phyloP scores from a whole-genome alignment of 2,797 vertebrate species.

The Triplophysa yarkandensis region DNA sequence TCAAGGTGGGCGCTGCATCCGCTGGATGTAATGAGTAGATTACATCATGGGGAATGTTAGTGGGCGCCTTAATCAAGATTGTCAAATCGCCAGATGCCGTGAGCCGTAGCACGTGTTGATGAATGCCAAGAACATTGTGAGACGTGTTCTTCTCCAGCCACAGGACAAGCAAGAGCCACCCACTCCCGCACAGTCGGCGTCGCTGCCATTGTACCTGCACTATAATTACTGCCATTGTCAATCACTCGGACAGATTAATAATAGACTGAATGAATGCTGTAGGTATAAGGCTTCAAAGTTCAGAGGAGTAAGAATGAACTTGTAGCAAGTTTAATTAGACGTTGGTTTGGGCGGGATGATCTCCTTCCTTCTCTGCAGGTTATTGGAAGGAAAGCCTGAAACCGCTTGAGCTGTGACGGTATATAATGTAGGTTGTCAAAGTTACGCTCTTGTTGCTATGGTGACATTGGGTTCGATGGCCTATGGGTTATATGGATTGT shows the following conservation, averaged over 20 bases:
- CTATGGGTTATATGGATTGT: slow-evolving; percentile 12
- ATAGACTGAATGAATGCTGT: slow-evolving; percentile 13
- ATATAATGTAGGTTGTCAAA: slow-evolving; percentile 42
- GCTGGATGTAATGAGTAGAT: neutral
- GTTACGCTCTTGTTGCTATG: slow-evolving; percentile 41
- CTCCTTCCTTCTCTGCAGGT: slow-evolving; percentile 43
- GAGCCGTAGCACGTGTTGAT: slow-evolving; percentile 22
- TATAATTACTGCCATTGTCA: slow-evolving; percentile 43
- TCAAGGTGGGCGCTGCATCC: neutral
- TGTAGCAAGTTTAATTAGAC: slow-evolving; percentile 32
- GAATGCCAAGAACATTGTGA: slow-evolving; percentile 8
- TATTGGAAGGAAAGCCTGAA: slow-evolving; percentile 42
- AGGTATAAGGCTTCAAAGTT: slow-evolving; percentile 37
- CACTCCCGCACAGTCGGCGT: slow-evolving; percentile 11
- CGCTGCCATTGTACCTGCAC: slow-evolving; percentile 28
- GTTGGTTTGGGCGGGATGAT: slow-evolving; percentile 27
- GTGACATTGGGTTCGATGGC: slow-evolving; percentile 51
- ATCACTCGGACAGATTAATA: slow-evolving; percentile 43
- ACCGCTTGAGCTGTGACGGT: slow-evolving; percentile 38
- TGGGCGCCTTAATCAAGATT: neutral
- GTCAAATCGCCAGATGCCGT: neutral
- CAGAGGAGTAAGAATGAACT: slow-evolving; percentile 21
- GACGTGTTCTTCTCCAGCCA: slow-evolving; percentile 16
- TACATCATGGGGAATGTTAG: neutral
- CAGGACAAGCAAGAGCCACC: slow-evolving; percentile 13